Evolutionary conservation across 2,797 vertebrate genomes (phyloP), one percentile per base, ranked within the genome.

Genomic region (Rhinichthys osculus): DNA sequence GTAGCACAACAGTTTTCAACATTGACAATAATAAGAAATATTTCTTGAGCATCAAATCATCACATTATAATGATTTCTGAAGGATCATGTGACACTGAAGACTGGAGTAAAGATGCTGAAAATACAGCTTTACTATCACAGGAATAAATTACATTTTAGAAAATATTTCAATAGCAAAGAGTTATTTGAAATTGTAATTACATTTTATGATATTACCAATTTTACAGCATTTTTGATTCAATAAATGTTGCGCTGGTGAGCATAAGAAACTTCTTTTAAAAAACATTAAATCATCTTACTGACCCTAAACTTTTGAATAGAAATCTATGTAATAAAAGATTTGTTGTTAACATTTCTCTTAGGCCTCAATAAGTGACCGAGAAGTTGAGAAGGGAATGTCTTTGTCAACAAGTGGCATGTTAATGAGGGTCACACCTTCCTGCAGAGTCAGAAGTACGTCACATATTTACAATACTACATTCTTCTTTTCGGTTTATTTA

Each of bases 281-380:
- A 66, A 66, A 16, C 14, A 17, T 33, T 17, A 33, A 66, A 66
- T 66, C 27, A 17, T 66, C 27, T 3, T 66, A 33, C 27, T 33
- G 64, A 64, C 62, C 13, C 5, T 21, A 30, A 64, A 64, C 13
- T 16, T 64, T 64, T 30, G 5, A 30, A 64, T 64, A 64, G 27
- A 30, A 3, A n/a, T n/a, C 50, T 19, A 16, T 44, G 13, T 40
- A 4, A 62, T 42, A 42, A 78, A n/a, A 3, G 2, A 3, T 50
- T 21, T 64, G 9, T 70, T 74, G 38, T 5, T 71, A 27, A 16
- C n/a, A 7, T 76, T 50, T 38, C 87, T 85, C 47, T 4, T 90
- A 98, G 97, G 94, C 92, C 0, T 92, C 94, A 83, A 84, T 96
- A 84, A 97, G 96, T 27, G 91, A 93, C 57, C 91, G 96, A 23